Evolutionary conservation across 2,113 vertebrate genomes (phyloP), one percentile per base, ranked within the genome.

Genomic region (Gulo gulo): DNA sequence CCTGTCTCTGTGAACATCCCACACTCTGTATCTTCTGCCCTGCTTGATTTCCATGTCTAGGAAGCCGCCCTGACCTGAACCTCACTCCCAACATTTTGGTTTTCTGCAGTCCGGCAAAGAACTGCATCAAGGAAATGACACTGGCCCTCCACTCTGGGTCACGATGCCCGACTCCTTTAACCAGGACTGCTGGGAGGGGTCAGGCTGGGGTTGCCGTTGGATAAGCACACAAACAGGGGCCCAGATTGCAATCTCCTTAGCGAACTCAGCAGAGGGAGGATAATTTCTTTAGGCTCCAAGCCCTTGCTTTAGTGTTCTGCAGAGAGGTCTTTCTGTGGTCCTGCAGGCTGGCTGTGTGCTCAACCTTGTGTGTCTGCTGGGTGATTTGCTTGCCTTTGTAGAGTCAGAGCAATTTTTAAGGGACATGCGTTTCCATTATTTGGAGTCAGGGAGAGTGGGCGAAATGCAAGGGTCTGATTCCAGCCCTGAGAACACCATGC

Each of bases 321-420:
- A 84, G 71, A 74, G 24, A 34, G 13, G 34, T 73, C 57, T 71
- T 1, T 0, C 88, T 24, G 36, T 34, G 65, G 57, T 65, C 13
- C 73, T 23, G 36, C 36, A 6, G 52, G 10, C 9, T 79, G 55
- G 11, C 52, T 42, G 55, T 57, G 86, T 69, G 63, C 47, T 3
- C 23, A 50, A 0, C 24, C 65, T 26, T 14, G 4, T 16, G n/a
- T 42, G 16, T 9, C 78, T 94, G 4, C 18, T 80, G 76, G 6
- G 23, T 71, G 31, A 93, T 96, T 93, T 92, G 88, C 93, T 96
- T 36, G 15, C 90, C 94, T 97, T 42, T 16, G 42, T 79, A 57
- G 61, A 94, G 47, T 69, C 85, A 84, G 94, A 97, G 69, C 69
- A 10, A 94, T 87, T 92, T 26, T 76, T 55, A 14, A 96, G 79